These are phyloP conservation scores for Nomada goodeniana DNA, from an alignment of 2,888 invertebrate species.

Conservation along the genomic window DNA sequence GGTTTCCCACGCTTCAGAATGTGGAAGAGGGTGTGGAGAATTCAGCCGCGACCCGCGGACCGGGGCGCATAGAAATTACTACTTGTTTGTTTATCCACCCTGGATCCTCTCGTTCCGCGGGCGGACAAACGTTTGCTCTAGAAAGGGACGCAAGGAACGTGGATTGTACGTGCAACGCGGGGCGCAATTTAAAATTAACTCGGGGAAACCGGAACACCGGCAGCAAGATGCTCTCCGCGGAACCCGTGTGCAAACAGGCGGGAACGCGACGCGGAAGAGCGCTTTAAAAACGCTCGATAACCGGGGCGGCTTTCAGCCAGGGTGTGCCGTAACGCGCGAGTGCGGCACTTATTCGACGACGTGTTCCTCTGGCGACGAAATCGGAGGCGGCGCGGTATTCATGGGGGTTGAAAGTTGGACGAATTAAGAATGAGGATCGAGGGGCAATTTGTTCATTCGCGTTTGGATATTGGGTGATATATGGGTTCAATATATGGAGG, in stretches of 20 bases:
- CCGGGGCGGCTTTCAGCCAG: background rate
- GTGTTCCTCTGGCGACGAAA: too few species aligned
- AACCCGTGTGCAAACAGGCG: conserved; percentile 40
- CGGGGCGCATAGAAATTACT: conserved; percentile 40
- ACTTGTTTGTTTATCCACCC: conserved; percentile 52
- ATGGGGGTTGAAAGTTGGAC: too few species aligned
- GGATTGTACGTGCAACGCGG: conserved; percentile 31
- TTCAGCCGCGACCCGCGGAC: background rate
- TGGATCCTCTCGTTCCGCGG: conserved; percentile 26
- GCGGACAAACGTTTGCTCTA: conserved; percentile 50
- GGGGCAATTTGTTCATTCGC: too few species aligned
- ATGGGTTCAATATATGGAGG: too few species aligned
- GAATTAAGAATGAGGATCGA: too few species aligned
- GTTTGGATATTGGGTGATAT: too few species aligned
- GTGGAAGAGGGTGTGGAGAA: background rate
- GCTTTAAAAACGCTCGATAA: conserved; percentile 20
- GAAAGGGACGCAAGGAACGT: conserved; percentile 5
- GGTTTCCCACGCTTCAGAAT: background rate
- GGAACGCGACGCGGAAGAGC: conserved; percentile 7
- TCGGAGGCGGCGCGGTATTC: too few species aligned
- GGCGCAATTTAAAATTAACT: conserved; percentile 54
- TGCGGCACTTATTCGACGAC: too few species aligned
- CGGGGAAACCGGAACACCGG: conserved; percentile 17
- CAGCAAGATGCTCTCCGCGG: conserved; percentile 18
- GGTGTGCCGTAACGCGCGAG: background rate